Evolutionary conservation across 2,113 vertebrate species (phyloP).

Genomic region (Eupsittula cactorum): DNA sequence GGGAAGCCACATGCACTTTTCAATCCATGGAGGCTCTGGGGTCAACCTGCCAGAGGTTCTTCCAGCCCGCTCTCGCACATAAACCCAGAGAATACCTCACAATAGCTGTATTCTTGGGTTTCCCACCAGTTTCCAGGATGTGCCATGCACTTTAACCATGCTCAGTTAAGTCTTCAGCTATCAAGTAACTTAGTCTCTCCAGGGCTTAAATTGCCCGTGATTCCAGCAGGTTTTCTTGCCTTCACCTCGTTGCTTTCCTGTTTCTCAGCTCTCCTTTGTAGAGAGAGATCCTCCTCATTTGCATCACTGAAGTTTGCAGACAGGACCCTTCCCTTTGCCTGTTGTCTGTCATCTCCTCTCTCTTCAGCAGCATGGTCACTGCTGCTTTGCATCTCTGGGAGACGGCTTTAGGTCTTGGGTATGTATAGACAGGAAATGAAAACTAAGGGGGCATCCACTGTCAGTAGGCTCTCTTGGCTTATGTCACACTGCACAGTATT

Average conservation of each 20-base stretch:
- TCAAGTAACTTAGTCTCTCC: background rate
- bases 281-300: background rate
- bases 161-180: background rate
- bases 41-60: background rate
- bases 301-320: background rate
- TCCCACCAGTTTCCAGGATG: background rate
- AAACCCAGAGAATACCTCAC: background rate
- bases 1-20: fast-evolving
- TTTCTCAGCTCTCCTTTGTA: background rate
- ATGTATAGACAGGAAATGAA: background rate
- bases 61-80: fast-evolving
- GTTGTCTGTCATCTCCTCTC: background rate
- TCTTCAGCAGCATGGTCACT: fast-evolving
- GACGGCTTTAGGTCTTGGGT: background rate
- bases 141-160: fast-evolving
- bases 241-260: background rate
- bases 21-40: background rate
- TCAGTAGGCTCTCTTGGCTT: background rate
- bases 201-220: background rate
- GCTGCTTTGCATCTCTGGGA: background rate
- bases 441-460: background rate
- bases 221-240: background rate
- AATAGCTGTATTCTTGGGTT: background rate
- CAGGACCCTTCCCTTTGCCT: background rate
- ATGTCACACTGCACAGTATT: background rate